A percentile compares a stretch with the other conserved stretches of the same genome.
Conservation (phyloP, 2,113 vertebrate species). For the Mirza zaza region DNA sequence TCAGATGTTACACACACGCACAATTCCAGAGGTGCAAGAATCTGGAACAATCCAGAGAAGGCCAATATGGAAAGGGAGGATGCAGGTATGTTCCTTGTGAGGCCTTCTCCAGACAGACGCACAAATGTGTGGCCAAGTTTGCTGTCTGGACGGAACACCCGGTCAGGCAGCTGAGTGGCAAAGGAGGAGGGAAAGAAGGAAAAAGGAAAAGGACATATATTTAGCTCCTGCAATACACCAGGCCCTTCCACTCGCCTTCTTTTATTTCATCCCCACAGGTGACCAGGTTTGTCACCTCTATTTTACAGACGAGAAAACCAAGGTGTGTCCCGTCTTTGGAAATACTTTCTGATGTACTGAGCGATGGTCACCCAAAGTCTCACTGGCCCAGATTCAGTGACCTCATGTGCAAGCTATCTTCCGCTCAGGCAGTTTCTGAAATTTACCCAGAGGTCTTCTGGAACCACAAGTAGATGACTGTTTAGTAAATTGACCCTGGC, state of each 20-base stretch:
- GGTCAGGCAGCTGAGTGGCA: not conserved
- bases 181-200: not conserved
- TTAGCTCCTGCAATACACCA: not conserved
- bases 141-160: not conserved
- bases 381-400: not conserved
- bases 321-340: not conserved
- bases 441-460: not conserved
- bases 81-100: accelerated
- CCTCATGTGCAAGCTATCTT: not conserved
- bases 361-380: not conserved
- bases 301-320: not conserved
- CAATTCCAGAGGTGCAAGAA: not conserved
- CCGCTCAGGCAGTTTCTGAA: not conserved
- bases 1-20: not conserved
- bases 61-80: not conserved
- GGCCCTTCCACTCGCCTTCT: not conserved
- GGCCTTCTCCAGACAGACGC: not conserved
- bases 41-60: not conserved
- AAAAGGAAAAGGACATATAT: not conserved
- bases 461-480: not conserved
- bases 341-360: not conserved
- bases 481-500: not conserved
- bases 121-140: not conserved
- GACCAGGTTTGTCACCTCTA: not conserved
- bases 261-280: not conserved